Evolutionary conservation across 2,797 vertebrate genomes (phyloP).

Genomic region (Acipenser oxyrinchus): DNA sequence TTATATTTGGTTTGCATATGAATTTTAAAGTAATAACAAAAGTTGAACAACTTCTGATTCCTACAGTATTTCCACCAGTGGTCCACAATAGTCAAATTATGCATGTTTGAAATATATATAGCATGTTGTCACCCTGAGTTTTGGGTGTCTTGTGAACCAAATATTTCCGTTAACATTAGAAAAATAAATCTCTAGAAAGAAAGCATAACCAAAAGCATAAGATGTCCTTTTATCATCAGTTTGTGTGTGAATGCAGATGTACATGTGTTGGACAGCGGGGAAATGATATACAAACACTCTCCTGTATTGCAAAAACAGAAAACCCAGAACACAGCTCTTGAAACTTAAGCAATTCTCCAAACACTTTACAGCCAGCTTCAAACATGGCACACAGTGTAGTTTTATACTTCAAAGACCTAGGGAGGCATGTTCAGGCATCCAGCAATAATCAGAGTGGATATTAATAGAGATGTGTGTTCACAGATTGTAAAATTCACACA

Average conservation of each 20-base stretch:
- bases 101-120: no score
- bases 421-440: neutral
- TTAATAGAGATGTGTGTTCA: neutral
- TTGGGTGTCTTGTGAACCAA: no score
- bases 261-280: neutral
- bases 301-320: slow-evolving; percentile 34
- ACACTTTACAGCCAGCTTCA: slow-evolving; percentile 17
- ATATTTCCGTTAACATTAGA: no score
- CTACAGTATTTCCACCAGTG: no score
- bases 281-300: slow-evolving; percentile 17
- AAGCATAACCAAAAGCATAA: no score
- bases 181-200: no score
- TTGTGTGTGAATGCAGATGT: slow-evolving; percentile 18
- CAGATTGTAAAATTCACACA: no score
- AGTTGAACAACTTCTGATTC: no score
- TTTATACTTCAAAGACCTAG: slow-evolving; percentile 5
- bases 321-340: slow-evolving; percentile 9
- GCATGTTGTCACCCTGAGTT: no score
- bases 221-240: neutral
- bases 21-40: no score
- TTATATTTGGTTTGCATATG: no score
- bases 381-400: slow-evolving; percentile 11
- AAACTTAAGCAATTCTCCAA: neutral
- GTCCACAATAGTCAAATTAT: no score
- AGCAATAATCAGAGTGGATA: neutral